These are phyloP conservation scores for Cephus runcator DNA, from an alignment of 2,888 invertebrate species.

Conservation along the genomic window DNA sequence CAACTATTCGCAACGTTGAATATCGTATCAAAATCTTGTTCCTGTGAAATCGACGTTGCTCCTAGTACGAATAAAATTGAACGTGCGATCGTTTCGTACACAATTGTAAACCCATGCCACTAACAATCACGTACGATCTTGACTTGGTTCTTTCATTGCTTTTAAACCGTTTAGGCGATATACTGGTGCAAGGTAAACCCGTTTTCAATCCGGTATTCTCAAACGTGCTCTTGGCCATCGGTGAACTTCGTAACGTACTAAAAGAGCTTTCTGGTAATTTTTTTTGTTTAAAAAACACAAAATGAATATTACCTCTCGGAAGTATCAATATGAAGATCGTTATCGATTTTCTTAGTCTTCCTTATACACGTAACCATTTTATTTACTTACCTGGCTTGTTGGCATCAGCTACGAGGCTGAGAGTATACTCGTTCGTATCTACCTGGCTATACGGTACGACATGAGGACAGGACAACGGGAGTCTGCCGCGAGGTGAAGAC, in stretches of 20 bases:
- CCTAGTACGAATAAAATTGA: background rate
- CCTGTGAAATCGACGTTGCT: background rate
- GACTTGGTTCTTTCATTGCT: background rate
- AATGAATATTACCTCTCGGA: background rate
- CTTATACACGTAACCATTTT: background rate
- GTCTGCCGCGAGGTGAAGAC: constrained; percentile 37
- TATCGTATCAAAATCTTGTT: background rate
- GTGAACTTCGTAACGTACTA: background rate
- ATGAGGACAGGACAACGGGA: constrained; percentile 43
- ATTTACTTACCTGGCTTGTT: background rate
- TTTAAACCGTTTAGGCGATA: background rate
- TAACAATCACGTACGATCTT: background rate
- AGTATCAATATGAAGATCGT: background rate
- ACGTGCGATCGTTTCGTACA: background rate
- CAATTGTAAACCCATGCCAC: background rate
- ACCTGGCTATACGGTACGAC: constrained; percentile 16
- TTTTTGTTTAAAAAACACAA: background rate
- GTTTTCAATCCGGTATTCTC: background rate
- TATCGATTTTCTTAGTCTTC: background rate
- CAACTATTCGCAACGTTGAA: background rate
- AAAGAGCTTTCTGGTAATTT: background rate
- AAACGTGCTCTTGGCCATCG: background rate
- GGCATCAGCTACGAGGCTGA: background rate
- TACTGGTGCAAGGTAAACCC: background rate
- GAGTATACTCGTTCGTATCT: background rate